These are phyloP conservation scores for Oconnorella tubifera DNA, from an alignment of 2,888 invertebrate genomes.

Conservation along the genomic window DNA sequence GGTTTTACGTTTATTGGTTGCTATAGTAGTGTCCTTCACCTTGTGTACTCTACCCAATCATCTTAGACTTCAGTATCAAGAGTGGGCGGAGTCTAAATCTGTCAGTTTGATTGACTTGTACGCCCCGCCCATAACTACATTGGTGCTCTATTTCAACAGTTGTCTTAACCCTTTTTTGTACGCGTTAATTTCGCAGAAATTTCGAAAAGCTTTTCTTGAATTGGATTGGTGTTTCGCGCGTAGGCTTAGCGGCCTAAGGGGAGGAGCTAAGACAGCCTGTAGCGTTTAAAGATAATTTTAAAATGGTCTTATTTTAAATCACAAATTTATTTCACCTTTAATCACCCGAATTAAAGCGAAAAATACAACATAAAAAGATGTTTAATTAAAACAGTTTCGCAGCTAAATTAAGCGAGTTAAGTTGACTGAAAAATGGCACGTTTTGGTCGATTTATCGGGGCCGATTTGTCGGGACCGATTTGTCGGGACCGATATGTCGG, in stretches of 20 bases:
- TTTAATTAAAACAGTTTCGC: too few relatives aligned
- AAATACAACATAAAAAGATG: too few relatives aligned
- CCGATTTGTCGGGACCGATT: too few relatives aligned
- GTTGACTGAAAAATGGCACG: too few relatives aligned
- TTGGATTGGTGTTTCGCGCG: neutral
- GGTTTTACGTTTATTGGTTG: conserved; percentile 83
- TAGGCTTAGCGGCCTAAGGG: neutral
- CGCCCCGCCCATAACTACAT: conserved; percentile 79
- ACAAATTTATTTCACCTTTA: too few relatives aligned
- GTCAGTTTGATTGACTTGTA: conserved; percentile 21
- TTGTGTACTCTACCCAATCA: conserved; percentile 85
- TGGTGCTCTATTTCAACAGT: conserved; percentile 83
- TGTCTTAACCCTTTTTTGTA: conserved; percentile 85
- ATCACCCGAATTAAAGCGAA: too few relatives aligned
- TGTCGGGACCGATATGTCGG: too few relatives aligned
- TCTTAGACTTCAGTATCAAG: conserved; percentile 71
- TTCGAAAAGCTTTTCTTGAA: conserved; percentile 65
- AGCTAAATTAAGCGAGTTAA: too few relatives aligned
- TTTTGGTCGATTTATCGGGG: too few relatives aligned
- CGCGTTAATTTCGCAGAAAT: conserved; percentile 78
- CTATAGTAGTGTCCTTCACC: conserved; percentile 82
- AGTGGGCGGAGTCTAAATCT: conserved; percentile 67
- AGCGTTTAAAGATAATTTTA: too few relatives aligned
- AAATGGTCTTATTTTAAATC: too few relatives aligned
- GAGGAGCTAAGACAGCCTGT: too few relatives aligned